These are phyloP conservation scores for Rhyacichthys aspro DNA, from an alignment of 2,797 vertebrate genomes.

Conservation along the genomic window DNA sequence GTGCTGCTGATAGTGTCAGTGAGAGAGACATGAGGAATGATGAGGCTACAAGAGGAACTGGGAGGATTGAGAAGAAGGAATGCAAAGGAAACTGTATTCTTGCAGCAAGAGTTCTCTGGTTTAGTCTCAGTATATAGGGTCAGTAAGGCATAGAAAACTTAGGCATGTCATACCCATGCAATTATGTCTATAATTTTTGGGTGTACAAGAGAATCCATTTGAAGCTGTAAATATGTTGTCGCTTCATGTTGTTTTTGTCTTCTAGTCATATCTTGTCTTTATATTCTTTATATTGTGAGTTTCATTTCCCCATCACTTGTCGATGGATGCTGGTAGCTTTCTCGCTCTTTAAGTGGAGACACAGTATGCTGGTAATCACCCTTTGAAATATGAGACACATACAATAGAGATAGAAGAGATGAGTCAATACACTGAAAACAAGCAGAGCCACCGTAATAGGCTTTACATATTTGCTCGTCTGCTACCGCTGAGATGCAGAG, in stretches of 20 bases:
- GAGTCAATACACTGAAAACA: neutral
- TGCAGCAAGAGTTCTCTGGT: no score
- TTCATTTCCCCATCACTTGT: neutral
- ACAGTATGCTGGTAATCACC: constrained; percentile 39
- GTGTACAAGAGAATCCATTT: no score
- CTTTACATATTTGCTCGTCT: constrained; percentile 14
- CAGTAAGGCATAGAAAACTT: no score
- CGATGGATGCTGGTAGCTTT: constrained; percentile 1
- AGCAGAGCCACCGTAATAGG: neutral
- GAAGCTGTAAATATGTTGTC: no score
- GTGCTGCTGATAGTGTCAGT: constrained; percentile 13
- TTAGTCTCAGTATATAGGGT: no score
- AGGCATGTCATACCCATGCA: no score
- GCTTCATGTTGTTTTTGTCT: no score
- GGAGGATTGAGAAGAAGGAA: constrained; percentile 14
- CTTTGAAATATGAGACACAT: constrained; percentile 21
- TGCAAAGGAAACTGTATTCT: constrained; percentile 2
- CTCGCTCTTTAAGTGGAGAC: constrained; percentile 7
- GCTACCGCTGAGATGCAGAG: constrained; percentile 20
- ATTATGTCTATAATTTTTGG: no score
- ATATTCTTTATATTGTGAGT: no score
- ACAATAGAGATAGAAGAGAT: neutral
- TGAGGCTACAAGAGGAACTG: constrained; percentile 9
- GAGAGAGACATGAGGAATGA: constrained; percentile 6
- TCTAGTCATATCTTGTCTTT: no score